Evolutionary conservation across 2,888 invertebrate genomes (phyloP).

Genomic region (Himalopsyche japonica): DNA sequence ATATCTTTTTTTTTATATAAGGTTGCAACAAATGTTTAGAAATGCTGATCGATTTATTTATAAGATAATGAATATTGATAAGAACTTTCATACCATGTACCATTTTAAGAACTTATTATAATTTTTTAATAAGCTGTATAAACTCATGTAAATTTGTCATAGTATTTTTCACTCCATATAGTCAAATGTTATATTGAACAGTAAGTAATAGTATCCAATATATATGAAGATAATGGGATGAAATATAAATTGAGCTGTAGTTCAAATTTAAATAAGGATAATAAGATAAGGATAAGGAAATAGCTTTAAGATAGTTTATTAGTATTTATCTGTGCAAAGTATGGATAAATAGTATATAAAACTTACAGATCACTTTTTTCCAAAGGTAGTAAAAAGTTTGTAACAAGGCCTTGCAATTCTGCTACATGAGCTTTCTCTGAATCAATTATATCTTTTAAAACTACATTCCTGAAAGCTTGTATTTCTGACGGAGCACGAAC

Average conservation of each 20-base stretch:
- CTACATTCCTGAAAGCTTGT: conserved; percentile 81
- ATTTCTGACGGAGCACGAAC: conserved; percentile 69
- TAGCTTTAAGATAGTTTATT: too few relatives aligned
- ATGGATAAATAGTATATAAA: not conserved
- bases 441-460: conserved; percentile 87
- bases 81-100: too few relatives aligned
- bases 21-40: too few relatives aligned
- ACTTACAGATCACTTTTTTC: conserved; percentile 86
- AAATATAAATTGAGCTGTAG: not conserved
- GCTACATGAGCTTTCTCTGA: conserved; percentile 90
- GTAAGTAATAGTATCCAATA: not conserved
- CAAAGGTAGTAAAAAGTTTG: conserved; percentile 85
- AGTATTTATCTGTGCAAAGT: not conserved
- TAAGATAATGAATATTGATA: too few relatives aligned
- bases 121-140: too few relatives aligned
- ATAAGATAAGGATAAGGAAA: too few relatives aligned
- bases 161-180: not conserved
- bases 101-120: too few relatives aligned
- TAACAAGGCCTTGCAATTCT: conserved; percentile 83
- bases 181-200: not conserved
- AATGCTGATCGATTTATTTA: too few relatives aligned
- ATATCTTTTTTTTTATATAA: too few relatives aligned
- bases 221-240: not conserved
- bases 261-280: too few relatives aligned
- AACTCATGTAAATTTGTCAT: too few relatives aligned